A percentile compares a stretch with the other conserved stretches of the same genome.
Conservation (phyloP, 2,113 vertebrate species). For the Xenopus laevis region DNA sequence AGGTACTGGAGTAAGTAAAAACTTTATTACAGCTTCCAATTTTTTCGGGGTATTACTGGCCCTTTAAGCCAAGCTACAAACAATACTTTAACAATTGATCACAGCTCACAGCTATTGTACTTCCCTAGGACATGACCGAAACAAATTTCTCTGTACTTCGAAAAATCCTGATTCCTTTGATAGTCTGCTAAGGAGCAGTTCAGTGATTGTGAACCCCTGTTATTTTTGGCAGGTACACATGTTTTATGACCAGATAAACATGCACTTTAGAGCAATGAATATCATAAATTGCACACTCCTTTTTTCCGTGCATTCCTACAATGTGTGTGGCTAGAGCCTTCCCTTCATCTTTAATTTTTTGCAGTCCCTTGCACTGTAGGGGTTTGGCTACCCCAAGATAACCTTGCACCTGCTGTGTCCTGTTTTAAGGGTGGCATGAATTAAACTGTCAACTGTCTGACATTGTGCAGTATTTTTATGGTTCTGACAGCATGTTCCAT, state of each 20-base stretch:
- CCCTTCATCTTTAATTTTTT: constrained; percentile 39
- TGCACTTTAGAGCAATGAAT: constrained; percentile 33
- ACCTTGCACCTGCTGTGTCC: constrained; percentile 33
- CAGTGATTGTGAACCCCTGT: constrained; percentile 31
- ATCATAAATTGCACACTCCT: constrained; percentile 42
- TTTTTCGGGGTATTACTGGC: too few relatives aligned
- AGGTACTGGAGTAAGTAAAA: too few relatives aligned
- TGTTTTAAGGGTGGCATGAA: constrained; percentile 12
- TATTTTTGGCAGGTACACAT: constrained; percentile 41
- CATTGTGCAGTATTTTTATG: background rate
- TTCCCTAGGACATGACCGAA: constrained; percentile 12
- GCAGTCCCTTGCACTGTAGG: constrained; percentile 34
- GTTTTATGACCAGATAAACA: constrained; percentile 44
- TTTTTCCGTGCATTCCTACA: constrained; percentile 35
- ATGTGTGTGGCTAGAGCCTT: constrained; percentile 40
- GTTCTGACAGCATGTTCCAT: background rate
- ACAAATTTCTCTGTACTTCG: constrained; percentile 29
- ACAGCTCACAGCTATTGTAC: background rate
- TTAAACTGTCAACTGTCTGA: constrained; percentile 18
- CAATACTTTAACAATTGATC: background rate
- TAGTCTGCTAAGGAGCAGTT: constrained; percentile 30
- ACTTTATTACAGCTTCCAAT: too few relatives aligned
- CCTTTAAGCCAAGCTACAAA: background rate
- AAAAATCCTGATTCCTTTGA: constrained; percentile 30
- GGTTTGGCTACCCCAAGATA: constrained; percentile 38